Conservation (phyloP, 2,113 vertebrate species). For the Tylochromis polylepis region DNA sequence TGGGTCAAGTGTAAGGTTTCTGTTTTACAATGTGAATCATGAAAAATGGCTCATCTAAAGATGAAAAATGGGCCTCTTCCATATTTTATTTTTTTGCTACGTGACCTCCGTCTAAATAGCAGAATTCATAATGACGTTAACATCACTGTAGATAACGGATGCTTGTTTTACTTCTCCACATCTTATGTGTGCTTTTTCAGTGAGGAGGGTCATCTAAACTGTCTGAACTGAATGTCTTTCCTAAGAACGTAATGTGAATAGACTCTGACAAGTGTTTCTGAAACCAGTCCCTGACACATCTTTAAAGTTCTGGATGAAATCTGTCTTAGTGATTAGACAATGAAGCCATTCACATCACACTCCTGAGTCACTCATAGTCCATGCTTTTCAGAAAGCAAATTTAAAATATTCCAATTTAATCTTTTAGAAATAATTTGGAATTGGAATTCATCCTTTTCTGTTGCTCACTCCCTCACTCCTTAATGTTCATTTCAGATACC, state of each 20-base stretch:
- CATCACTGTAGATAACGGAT: background rate
- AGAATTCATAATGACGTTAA: background rate
- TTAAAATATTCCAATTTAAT: background rate
- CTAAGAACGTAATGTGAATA: too few species aligned
- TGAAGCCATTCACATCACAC: background rate
- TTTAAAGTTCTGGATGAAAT: background rate
- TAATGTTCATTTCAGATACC: conserved; percentile 75
- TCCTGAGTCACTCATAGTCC: background rate
- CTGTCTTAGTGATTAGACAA: background rate
- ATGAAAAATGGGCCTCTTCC: background rate
- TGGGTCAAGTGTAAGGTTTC: background rate
- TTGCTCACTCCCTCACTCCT: background rate
- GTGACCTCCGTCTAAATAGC: background rate
- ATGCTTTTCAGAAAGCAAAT: background rate
- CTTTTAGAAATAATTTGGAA: background rate
- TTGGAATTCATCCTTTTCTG: background rate
- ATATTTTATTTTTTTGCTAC: background rate
- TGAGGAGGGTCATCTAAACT: background rate
- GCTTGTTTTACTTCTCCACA: background rate
- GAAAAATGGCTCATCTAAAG: background rate
- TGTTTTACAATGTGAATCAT: background rate
- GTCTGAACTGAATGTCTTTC: background rate
- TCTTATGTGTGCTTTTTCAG: background rate
- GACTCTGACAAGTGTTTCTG: background rate
- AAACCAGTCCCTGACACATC: background rate